Conservation (phyloP, 2,888 invertebrate species). For the Andrena dorsata region DNA sequence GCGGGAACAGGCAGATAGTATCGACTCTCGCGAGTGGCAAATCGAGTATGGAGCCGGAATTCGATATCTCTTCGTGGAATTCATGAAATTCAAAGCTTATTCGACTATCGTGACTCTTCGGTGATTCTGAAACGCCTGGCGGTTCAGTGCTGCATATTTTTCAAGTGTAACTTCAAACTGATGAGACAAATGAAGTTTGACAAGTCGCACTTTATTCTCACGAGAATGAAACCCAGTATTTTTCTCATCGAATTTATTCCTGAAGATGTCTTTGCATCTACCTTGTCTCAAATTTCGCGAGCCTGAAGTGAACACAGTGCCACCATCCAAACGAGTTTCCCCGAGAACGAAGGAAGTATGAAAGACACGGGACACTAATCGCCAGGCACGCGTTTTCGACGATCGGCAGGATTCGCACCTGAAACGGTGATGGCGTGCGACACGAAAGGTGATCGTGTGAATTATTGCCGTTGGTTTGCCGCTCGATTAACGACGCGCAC, state of each 20-base stretch:
- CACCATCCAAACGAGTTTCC: too few relatives aligned
- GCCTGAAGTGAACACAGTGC: not conserved
- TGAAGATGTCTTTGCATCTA: not conserved
- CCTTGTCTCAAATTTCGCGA: not conserved
- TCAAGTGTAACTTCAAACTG: too few relatives aligned
- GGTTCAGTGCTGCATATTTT: not conserved
- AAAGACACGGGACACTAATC: too few relatives aligned
- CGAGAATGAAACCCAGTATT: too few relatives aligned
- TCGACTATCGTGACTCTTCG: too few relatives aligned
- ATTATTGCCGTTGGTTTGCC: slow-evolving; percentile 10
- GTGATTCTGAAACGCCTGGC: too few relatives aligned
- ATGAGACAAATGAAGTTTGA: too few relatives aligned
- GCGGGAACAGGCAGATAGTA: too few relatives aligned
- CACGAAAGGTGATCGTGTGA: not conserved
- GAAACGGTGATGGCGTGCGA: not conserved
- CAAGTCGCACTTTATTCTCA: too few relatives aligned
- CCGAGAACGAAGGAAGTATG: too few relatives aligned
- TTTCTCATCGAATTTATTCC: not conserved
- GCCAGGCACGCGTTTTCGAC: not conserved
- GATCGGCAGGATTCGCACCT: not conserved
- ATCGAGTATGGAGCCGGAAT: not conserved
- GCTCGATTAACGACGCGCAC: slow-evolving; percentile 48
- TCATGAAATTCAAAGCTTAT: too few relatives aligned
- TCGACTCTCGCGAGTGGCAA: not conserved
- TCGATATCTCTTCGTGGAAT: not conserved